Evolutionary conservation across 2,888 invertebrate genomes (phyloP).

Genomic region (Myopa tessellatipennis): DNA sequence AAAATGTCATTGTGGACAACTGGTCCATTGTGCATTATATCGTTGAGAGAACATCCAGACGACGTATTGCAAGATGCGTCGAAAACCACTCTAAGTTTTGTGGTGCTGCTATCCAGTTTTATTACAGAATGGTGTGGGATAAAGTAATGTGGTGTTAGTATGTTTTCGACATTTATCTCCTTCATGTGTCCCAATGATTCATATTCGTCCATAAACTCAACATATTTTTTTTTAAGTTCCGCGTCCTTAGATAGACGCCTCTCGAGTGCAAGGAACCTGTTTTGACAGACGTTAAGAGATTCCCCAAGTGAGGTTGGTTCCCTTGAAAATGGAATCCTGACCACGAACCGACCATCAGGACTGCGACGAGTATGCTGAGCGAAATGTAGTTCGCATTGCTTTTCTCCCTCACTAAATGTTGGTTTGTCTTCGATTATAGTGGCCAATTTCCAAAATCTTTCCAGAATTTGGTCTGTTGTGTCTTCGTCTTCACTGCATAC

Average conservation of each 20-base stretch:
- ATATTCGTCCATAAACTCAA: background rate
- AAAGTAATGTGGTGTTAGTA: constrained; percentile 3
- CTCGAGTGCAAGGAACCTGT: constrained; percentile 7
- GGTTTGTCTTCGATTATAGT: background rate
- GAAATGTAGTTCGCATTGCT: constrained; percentile 8
- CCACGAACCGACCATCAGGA: background rate
- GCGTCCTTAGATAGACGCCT: background rate
- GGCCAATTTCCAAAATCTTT: background rate
- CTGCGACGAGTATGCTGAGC: background rate
- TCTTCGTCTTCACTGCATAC: too few relatives aligned
- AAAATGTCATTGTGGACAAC: background rate
- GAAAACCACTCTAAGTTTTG: constrained; percentile 14
- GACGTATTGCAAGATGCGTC: constrained; percentile 18
- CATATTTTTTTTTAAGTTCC: background rate
- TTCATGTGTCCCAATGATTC: background rate
- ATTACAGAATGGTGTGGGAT: constrained; percentile 20
- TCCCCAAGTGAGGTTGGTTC: background rate
- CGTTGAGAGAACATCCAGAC: background rate
- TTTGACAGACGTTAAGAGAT: background rate
- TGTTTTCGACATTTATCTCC: background rate
- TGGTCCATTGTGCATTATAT: too few relatives aligned
- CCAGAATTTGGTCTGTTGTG: background rate
- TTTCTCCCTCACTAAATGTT: background rate
- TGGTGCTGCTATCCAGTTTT: constrained; percentile 7
- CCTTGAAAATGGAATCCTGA: background rate